Percentiles rank a stretch among this genome's conserved stretches.
Evolutionary conservation across 2,797 vertebrate species (phyloP).

Genomic region (Tadarida brasiliensis): DNA sequence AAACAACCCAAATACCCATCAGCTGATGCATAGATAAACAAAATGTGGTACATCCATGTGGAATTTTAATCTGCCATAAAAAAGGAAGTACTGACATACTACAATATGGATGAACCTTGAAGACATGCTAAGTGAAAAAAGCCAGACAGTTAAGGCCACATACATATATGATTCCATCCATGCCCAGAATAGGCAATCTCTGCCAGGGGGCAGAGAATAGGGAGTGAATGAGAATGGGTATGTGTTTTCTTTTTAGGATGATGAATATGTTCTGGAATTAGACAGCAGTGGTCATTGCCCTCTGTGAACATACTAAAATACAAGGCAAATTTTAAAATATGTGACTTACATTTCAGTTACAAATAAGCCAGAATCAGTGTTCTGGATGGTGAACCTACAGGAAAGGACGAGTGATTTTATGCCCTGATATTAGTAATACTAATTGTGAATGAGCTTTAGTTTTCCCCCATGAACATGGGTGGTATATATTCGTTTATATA

Average conservation of each 20-base stretch:
- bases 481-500: not conserved
- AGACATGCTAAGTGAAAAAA: not conserved
- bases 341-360: slow-evolving; percentile 18
- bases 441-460: not conserved
- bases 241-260: not conserved
- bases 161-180: not conserved
- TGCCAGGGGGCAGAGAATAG: not conserved
- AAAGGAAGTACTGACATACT: not conserved
- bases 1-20: not conserved
- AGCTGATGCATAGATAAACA: not conserved
- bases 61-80: not conserved
- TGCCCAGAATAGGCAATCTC: not conserved
- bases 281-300: not conserved
- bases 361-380: not conserved
- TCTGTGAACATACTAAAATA: not conserved
- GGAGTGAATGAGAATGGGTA: not conserved
- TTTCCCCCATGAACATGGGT: not conserved
- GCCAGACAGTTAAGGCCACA: not conserved
- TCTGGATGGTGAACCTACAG: not conserved
- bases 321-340: not conserved
- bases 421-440: not conserved
- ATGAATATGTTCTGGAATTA: not conserved
- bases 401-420: not conserved
- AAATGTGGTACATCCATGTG: not conserved
- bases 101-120: not conserved